phyloP scores from a whole-genome alignment of 2,888 invertebrate species.

The Aspidiotus rigidus region DNA sequence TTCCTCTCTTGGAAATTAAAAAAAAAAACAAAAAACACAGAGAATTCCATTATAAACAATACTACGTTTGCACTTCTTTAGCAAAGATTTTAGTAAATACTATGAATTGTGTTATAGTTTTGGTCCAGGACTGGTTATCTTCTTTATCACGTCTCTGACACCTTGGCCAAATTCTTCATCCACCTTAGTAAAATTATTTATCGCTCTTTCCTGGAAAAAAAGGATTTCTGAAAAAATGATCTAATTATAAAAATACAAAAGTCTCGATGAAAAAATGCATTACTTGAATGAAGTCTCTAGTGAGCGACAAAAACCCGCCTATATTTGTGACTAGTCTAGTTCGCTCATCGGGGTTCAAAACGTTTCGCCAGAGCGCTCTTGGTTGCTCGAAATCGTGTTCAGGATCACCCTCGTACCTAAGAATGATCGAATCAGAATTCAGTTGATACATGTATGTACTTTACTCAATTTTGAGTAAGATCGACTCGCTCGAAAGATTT shows the following conservation, averaged over 20 bases:
- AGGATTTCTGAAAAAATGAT: not conserved
- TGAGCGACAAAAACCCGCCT: slow-evolving; percentile 63
- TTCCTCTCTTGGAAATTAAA: too few relatives aligned
- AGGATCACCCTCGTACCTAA: slow-evolving; percentile 63
- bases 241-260: too few relatives aligned
- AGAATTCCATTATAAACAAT: too few relatives aligned
- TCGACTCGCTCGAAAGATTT: too few relatives aligned
- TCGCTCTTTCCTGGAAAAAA: slow-evolving; percentile 53
- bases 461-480: too few relatives aligned
- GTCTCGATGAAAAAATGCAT: too few relatives aligned
- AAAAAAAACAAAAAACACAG: too few relatives aligned
- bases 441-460: too few relatives aligned
- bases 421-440: not conserved
- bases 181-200: slow-evolving; percentile 71
- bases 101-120: too few relatives aligned
- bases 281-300: slow-evolving; percentile 74
- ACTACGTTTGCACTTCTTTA: too few relatives aligned
- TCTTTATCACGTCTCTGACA: slow-evolving; percentile 49
- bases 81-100: too few relatives aligned
- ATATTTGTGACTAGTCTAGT: slow-evolving; percentile 69
- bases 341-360: slow-evolving; percentile 63
- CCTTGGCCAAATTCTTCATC: slow-evolving; percentile 68
- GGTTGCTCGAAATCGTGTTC: slow-evolving; percentile 89
- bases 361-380: slow-evolving; percentile 67
- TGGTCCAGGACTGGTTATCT: too few relatives aligned